A percentile compares a stretch with the other conserved stretches of the same genome.
Evolutionary conservation across 2,888 invertebrate species (phyloP).

Genomic region (Hartigia nigra): DNA sequence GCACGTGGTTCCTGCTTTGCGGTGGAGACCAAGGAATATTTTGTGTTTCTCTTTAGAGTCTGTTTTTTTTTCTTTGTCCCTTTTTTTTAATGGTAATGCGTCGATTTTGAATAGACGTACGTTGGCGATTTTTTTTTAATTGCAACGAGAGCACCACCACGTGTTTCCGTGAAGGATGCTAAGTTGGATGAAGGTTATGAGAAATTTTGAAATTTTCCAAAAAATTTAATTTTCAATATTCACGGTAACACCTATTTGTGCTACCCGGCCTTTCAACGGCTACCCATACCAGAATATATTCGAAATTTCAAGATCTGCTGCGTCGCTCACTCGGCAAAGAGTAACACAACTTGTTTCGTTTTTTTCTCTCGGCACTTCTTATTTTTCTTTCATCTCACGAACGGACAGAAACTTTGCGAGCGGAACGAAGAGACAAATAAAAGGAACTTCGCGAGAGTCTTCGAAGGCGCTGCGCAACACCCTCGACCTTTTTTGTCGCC

Average conservation of each 20-base stretch:
- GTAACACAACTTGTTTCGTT: neutral
- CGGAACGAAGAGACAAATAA: neutral
- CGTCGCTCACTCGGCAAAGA: neutral
- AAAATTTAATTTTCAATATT: neutral
- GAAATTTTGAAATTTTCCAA: neutral
- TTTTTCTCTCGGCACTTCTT: neutral
- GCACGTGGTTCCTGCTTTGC: conserved; percentile 27
- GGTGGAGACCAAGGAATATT: neutral
- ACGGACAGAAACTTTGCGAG: neutral
- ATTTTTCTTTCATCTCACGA: neutral
- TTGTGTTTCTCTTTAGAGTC: conserved; percentile 9
- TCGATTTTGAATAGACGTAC: neutral
- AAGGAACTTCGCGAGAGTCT: neutral
- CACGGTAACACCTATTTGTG: neutral
- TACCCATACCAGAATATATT: neutral
- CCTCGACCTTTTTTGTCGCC: neutral
- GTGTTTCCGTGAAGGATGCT: neutral
- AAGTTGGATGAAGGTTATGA: neutral
- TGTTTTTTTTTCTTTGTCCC: conserved; percentile 13
- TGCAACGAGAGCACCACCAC: too few species aligned
- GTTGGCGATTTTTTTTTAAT: neutral
- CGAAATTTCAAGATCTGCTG: neutral
- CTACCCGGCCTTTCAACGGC: neutral
- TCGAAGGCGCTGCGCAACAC: neutral
- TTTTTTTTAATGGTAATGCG: neutral